Evolutionary conservation across 35 echinoderm and acorn worm species (phyloP).

Genomic region (Ptychodera flava): DNA sequence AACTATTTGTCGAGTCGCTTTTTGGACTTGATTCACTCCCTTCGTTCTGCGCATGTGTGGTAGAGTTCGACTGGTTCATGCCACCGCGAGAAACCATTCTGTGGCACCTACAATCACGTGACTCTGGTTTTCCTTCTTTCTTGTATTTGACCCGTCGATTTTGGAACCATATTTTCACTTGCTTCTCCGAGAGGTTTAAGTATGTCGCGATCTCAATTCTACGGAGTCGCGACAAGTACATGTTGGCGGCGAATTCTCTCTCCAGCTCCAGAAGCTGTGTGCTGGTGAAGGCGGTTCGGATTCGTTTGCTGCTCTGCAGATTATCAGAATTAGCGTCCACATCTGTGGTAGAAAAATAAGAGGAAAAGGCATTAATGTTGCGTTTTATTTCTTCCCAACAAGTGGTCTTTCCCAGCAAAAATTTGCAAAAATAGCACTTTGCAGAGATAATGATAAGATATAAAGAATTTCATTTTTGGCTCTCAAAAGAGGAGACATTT

Average conservation of each 20-base stretch:
- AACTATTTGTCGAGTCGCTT: not conserved
- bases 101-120: slow-evolving; percentile 82
- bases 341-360: not conserved
- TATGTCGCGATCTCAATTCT: slow-evolving; percentile 99
- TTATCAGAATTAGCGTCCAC: slow-evolving; percentile 1
- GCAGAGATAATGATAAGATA: no score
- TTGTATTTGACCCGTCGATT: slow-evolving; percentile 96
- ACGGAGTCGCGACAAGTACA: slow-evolving; percentile 94
- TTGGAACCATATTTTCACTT: slow-evolving; percentile 99
- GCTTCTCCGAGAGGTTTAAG: slow-evolving; percentile 91
- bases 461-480: no score
- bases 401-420: no score
- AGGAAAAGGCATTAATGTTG: not conserved
- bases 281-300: slow-evolving; percentile 91
- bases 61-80: slow-evolving; percentile 27
- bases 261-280: slow-evolving; percentile 94
- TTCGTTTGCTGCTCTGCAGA: slow-evolving; percentile 70
- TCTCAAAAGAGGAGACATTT: no score
- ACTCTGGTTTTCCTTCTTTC: slow-evolving; percentile 85
- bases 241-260: slow-evolving; percentile 88
- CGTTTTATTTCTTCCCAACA: no score
- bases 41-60: slow-evolving; percentile 23
- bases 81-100: slow-evolving; percentile 38
- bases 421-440: no score
- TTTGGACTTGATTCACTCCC: not conserved